Evolutionary conservation across 2,797 vertebrate species (phyloP), one percentile per base, ranked within the genome.

Genomic region (Morus bassanus): DNA sequence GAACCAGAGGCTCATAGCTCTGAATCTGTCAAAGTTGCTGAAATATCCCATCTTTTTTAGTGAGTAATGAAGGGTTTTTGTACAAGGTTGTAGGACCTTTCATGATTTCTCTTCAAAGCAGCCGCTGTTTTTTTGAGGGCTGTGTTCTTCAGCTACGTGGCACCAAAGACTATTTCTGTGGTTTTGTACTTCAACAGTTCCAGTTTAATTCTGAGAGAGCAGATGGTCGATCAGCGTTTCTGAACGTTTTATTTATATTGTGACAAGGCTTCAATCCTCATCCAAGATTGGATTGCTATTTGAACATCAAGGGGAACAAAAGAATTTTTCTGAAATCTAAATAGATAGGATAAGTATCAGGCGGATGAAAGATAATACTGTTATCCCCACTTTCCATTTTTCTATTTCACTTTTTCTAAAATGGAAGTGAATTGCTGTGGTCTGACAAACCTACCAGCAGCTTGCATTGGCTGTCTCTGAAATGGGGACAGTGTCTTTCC

Each of bases 221-320:
- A 93, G 86, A 70, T 91, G 85, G 78, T 56, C 81, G 57, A 61
- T 77, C 61, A 78, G 54, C 0, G 0, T 91, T 95, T 93, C 31
- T 63, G 88, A 28, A 91, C 91, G 69, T 95, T 95, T 88, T 94
- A 65, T 95, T 95, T 86, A 30, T 78, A 53, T 86, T 95, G 61
- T 90, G 89, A 84, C 80, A 86, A 43, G 43, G 65, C 82, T 95
- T 95, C 80, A 69, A 0, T 92, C 6, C 3, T 88, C 43, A 86
- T 75, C 86, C 46, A 45, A 45, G 64, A 92, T 10, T 50, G 54
- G 81, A 83, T 68, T 83, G 48, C 45, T 74, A 0, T 88, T 80
- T 15, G 43, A 80, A 75, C 45, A 76, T 5, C 6, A 18, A 63
- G 69, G 70, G 65, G 93, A 94, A 83, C 67, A 91, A 70, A 94